A percentile compares a stretch with the other conserved stretches of the same genome.
Evolutionary conservation across 2,113 vertebrate species (phyloP).

Genomic region (Rhadina sibilatrix): DNA sequence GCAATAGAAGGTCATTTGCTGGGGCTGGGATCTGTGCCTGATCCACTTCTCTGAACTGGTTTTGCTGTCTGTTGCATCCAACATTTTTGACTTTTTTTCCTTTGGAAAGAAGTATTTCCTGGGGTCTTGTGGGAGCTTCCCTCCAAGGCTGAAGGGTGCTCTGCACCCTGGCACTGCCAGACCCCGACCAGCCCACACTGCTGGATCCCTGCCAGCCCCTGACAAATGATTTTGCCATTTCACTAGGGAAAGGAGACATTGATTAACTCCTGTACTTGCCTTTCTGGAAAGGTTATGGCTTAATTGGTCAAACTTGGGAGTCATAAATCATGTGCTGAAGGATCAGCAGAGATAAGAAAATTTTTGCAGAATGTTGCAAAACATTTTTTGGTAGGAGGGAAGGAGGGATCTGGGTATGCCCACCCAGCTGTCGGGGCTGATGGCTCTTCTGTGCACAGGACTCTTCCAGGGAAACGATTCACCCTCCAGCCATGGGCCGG

Average conservation of each 20-base stretch:
- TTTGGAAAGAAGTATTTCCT: background rate
- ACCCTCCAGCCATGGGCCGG: background rate
- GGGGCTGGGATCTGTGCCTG: background rate
- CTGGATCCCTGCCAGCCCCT: background rate
- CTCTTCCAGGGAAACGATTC: background rate
- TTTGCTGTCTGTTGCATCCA: background rate
- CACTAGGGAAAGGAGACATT: background rate
- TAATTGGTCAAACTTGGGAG: background rate
- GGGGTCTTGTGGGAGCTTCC: background rate
- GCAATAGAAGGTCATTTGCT: background rate
- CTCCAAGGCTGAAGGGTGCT: background rate
- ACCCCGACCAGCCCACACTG: background rate
- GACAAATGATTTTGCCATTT: conserved; percentile 36
- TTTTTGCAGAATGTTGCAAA: background rate
- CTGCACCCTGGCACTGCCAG: background rate
- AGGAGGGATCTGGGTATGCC: background rate
- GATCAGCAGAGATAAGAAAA: background rate
- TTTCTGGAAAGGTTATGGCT: conserved; percentile 48
- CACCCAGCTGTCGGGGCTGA: background rate
- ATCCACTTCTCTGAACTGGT: background rate
- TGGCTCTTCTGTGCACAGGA: background rate
- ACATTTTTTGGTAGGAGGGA: background rate
- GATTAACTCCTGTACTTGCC: conserved; percentile 20
- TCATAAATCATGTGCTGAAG: background rate
- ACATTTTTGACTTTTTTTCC: background rate